phyloP scores from a whole-genome alignment of 1,140 invertebrate genomes.

The Danaus plexippus region DNA sequence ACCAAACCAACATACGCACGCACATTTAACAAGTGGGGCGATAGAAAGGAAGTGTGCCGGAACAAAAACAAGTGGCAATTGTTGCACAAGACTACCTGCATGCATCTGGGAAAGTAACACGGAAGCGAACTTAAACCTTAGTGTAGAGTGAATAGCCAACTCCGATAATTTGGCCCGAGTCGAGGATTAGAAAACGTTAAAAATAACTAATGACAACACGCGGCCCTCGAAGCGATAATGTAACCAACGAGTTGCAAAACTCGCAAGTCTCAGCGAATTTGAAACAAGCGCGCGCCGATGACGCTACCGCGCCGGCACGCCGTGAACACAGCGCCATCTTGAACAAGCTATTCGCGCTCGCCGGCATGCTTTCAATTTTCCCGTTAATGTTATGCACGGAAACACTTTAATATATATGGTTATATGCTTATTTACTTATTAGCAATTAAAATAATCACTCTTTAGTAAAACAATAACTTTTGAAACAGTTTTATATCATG shows the following conservation, averaged over 20 bases:
- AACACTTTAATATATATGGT: slow-evolving; percentile 15
- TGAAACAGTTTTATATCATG: too few relatives aligned
- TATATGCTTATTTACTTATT: neutral
- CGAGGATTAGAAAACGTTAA: slow-evolving; percentile 47
- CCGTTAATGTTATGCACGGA: slow-evolving; percentile 23
- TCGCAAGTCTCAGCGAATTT: slow-evolving; percentile 50
- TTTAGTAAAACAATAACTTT: too few relatives aligned
- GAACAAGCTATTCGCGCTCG: slow-evolving; percentile 41
- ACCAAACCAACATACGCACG: slow-evolving; percentile 11
- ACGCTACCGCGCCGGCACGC: slow-evolving; percentile 65
- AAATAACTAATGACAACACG: slow-evolving; percentile 69
- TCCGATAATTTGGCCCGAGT: slow-evolving; percentile 35
- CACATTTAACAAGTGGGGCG: slow-evolving; percentile 29
- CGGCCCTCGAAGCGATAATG: slow-evolving; percentile 52
- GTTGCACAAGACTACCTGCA: slow-evolving; percentile 53
- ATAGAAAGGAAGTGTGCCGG: slow-evolving; percentile 54
- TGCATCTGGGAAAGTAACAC: slow-evolving; percentile 65
- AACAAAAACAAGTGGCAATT: slow-evolving; percentile 57
- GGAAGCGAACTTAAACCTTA: slow-evolving; percentile 44
- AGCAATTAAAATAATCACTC: too few relatives aligned
- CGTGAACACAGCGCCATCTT: slow-evolving; percentile 65
- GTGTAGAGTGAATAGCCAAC: slow-evolving; percentile 43
- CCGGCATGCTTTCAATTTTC: slow-evolving; percentile 62
- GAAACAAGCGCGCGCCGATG: slow-evolving; percentile 61
- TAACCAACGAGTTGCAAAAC: slow-evolving; percentile 61